These are phyloP conservation scores for Porites rus DNA, from an alignment of 92 coral and sea anemone genomes.

Conservation along the genomic window DNA sequence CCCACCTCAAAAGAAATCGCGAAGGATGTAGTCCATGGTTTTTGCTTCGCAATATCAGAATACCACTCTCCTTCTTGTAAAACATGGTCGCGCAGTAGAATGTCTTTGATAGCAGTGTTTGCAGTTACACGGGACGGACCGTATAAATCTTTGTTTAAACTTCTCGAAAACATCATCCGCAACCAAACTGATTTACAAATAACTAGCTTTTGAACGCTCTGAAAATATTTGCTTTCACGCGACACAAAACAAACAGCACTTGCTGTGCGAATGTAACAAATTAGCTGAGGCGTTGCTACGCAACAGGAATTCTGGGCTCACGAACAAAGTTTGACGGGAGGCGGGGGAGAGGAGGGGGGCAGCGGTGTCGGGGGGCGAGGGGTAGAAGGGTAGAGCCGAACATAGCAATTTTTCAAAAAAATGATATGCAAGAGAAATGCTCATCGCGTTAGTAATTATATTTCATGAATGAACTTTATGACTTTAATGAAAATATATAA, in stretches of 20 bases:
- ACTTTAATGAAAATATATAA: no score
- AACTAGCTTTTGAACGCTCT: not conserved
- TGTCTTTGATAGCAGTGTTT: slow-evolving; percentile 74
- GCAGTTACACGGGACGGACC: slow-evolving; percentile 86
- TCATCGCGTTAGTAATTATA: no score
- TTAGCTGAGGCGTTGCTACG: slow-evolving; percentile 25
- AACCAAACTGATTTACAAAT: slow-evolving; percentile 15
- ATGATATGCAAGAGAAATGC: no score
- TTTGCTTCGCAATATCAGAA: slow-evolving; percentile 8
- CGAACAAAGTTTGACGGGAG: not conserved
- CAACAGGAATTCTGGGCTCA: not conserved
- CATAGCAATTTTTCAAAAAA: not conserved
- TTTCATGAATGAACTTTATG: no score
- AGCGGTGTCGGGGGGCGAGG: not conserved
- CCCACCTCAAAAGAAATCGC: slow-evolving; percentile 73
- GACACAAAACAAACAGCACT: slow-evolving; percentile 9
- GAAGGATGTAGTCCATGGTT: slow-evolving; percentile 80
- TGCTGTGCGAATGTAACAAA: slow-evolving; percentile 8
- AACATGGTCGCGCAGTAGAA: slow-evolving; percentile 72
- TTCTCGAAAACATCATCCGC: slow-evolving; percentile 25
- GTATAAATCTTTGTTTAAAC: slow-evolving; percentile 65
- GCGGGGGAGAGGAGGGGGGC: slow-evolving; percentile 29
- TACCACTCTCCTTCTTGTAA: slow-evolving; percentile 84
- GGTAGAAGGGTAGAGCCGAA: not conserved
- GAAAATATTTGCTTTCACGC: slow-evolving; percentile 14